Conservation (phyloP, 2,888 invertebrate genomes). For the Caenorhabditis zanzibari region DNA sequence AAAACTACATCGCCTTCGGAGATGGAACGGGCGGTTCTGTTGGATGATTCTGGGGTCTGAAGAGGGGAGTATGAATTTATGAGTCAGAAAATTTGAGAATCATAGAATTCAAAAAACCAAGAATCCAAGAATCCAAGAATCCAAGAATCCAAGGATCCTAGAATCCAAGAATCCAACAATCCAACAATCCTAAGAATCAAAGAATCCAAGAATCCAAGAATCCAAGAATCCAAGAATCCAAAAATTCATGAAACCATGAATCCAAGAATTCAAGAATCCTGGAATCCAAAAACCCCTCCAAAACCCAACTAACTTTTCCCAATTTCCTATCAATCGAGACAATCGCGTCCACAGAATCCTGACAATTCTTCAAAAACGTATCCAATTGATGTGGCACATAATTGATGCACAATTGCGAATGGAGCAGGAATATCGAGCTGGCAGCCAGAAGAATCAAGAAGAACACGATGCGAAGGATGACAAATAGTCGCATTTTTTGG, state of each 20-base stretch:
- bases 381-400: conserved; percentile 33
- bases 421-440: conserved; percentile 19
- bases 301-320: neutral
- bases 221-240: too few species aligned
- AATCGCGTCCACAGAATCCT: neutral
- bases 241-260: too few species aligned
- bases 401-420: conserved; percentile 41
- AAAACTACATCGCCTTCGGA: neutral
- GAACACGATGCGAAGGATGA: conserved; percentile 50
- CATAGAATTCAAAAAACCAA: too few species aligned
- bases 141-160: neutral
- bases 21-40: neutral
- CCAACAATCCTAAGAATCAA: too few species aligned
- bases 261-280: too few species aligned
- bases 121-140: too few species aligned
- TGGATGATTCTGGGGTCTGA: neutral
- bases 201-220: too few species aligned
- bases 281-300: too few species aligned
- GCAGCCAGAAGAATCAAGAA: conserved; percentile 30
- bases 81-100: too few species aligned
- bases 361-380: conserved; percentile 4
- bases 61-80: neutral
- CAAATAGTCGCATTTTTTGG: conserved; percentile 54
- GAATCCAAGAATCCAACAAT: too few species aligned
- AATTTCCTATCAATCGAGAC: neutral